Percentiles rank a stretch among this genome's conserved stretches.
Evolutionary conservation across 2,113 vertebrate genomes (phyloP).

Genomic region (Siniperca knerii): DNA sequence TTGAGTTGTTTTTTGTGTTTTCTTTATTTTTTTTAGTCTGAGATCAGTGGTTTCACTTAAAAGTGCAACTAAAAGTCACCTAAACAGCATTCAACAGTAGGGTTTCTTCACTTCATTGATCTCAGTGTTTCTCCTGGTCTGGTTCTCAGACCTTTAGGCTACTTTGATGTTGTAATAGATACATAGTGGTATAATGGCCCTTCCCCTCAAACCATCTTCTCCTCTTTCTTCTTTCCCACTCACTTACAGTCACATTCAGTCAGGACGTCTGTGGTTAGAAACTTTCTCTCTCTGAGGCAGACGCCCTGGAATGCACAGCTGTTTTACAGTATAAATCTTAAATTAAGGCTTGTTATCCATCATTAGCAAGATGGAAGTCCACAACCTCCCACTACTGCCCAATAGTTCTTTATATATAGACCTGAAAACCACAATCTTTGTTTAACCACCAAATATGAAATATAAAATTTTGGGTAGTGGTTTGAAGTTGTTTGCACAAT

Average conservation of each 20-base stretch:
- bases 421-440: neutral
- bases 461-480: neutral
- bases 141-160: conserved; percentile 38
- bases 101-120: conserved; percentile 26
- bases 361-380: neutral
- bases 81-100: neutral
- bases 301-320: conserved; percentile 69
- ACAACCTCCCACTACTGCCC: neutral
- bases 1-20: neutral
- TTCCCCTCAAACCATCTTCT: conserved; percentile 58
- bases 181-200: conserved; percentile 35
- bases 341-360: conserved; percentile 12
- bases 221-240: conserved; percentile 50
- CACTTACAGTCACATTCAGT: conserved; percentile 30
- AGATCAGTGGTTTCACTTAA: neutral
- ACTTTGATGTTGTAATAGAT: conserved; percentile 68
- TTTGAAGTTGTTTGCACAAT: neutral
- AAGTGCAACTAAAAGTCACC: conserved; percentile 4
- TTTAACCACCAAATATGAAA: too few relatives aligned
- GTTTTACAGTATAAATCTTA: conserved; percentile 40
- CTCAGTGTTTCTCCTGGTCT: conserved; percentile 11
- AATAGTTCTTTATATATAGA: too few relatives aligned
- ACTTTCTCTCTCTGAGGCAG: conserved; percentile 48
- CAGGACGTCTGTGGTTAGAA: conserved; percentile 61
- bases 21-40: too few relatives aligned